phyloP scores from a whole-genome alignment of 2,888 invertebrate species.

The Proisotoma minuta region DNA sequence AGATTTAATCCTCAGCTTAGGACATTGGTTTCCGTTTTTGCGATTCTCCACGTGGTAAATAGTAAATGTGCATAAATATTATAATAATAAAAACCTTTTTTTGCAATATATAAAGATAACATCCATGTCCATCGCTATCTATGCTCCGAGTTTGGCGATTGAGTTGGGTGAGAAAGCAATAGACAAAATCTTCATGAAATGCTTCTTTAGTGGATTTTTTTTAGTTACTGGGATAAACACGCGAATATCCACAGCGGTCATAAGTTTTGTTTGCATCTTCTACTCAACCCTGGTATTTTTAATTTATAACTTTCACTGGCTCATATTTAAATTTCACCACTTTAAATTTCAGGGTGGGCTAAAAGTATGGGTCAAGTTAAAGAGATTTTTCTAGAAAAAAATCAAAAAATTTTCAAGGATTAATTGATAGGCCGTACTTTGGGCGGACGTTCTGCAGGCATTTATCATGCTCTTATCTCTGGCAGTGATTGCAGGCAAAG shows the following conservation, averaged over 20 bases:
- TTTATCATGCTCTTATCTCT: conserved; percentile 68
- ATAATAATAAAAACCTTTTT: no score
- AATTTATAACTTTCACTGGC: no score
- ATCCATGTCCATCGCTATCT: conserved; percentile 69
- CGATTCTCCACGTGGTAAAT: neutral
- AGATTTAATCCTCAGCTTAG: neutral
- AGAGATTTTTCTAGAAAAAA: no score
- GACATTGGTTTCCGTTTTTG: neutral
- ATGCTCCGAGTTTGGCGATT: conserved; percentile 81
- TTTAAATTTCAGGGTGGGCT: neutral
- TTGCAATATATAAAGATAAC: conserved; percentile 38
- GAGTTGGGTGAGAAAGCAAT: conserved; percentile 62
- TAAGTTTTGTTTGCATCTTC: conserved; percentile 80
- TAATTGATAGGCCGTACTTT: no score
- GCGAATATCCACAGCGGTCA: conserved; percentile 70
- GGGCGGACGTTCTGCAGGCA: conserved; percentile 73
- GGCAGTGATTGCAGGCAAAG: conserved; percentile 62
- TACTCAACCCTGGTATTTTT: conserved; percentile 82
- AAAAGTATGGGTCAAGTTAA: no score
- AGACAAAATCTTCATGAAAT: neutral
- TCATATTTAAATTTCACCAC: no score
- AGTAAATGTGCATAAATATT: neutral
- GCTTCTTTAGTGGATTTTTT: neutral
- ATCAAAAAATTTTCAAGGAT: no score
- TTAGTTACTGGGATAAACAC: conserved; percentile 75